Evolutionary conservation across 2,113 vertebrate genomes (phyloP).

Genomic region (Garra rufa): DNA sequence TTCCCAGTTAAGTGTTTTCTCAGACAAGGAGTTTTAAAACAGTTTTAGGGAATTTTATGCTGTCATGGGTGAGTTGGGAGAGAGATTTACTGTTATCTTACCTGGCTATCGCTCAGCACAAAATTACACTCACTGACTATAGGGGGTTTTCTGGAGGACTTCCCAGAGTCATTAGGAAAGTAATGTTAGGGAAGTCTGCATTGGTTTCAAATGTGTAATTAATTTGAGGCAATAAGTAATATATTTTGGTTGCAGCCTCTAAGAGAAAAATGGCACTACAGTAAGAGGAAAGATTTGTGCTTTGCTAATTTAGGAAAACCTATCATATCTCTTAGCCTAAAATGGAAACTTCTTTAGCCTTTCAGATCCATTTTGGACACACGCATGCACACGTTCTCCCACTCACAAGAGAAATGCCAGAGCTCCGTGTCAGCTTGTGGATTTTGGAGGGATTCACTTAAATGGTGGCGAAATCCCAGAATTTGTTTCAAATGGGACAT

Average conservation of each 20-base stretch:
- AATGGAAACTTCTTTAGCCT: slow-evolving; percentile 16
- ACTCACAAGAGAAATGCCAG: not conserved
- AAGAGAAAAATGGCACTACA: slow-evolving; percentile 13
- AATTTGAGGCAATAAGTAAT: slow-evolving; percentile 27
- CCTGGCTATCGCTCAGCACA: slow-evolving; percentile 54
- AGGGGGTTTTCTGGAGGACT: slow-evolving; percentile 50
- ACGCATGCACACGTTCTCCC: not conserved
- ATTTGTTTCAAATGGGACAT: not conserved
- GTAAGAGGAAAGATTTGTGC: slow-evolving; percentile 15
- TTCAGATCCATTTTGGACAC: not conserved
- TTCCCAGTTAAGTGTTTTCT: slow-evolving; percentile 18
- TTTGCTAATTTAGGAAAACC: slow-evolving; percentile 11
- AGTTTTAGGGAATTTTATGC: slow-evolving; percentile 32
- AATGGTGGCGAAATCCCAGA: slow-evolving; percentile 1
- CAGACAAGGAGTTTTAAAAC: slow-evolving; percentile 46
- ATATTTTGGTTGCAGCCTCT: slow-evolving; percentile 5
- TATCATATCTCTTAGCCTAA: not conserved
- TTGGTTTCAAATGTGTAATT: slow-evolving; percentile 41
- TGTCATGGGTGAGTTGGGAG: slow-evolving; percentile 48
- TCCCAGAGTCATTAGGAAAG: slow-evolving; percentile 56
- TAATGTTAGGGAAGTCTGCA: slow-evolving; percentile 38
- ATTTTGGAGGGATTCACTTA: slow-evolving; percentile 13
- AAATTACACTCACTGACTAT: slow-evolving; percentile 51
- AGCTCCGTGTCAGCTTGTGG: not conserved
- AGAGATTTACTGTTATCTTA: slow-evolving; percentile 49